Percentiles rank a stretch among this genome's conserved stretches.
Conservation (phyloP, 1,140 invertebrate genomes). For the Dinoponera quadriceps region DNA sequence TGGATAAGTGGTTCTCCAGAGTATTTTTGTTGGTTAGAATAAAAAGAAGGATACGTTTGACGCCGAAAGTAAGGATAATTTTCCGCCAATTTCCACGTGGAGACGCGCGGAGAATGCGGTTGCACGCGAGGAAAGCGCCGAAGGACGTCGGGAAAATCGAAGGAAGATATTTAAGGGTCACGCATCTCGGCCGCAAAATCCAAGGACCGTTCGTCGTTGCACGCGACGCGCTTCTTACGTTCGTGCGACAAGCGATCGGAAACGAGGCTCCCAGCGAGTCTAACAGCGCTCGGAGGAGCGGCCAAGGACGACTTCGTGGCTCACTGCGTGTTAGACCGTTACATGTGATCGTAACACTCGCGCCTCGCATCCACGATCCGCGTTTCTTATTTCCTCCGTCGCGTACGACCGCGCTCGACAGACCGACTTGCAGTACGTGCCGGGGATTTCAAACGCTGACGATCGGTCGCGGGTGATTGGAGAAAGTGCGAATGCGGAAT, state of each 20-base stretch:
- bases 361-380: conserved; percentile 33
- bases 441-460: not conserved
- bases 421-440: not conserved
- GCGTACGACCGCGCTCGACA: conserved; percentile 1
- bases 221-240: not conserved
- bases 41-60: too few relatives aligned
- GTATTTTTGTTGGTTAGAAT: too few relatives aligned
- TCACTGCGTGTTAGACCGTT: conserved; percentile 72
- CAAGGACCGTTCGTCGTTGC: not conserved
- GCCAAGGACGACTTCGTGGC: conserved; percentile 77
- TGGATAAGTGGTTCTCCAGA: too few relatives aligned
- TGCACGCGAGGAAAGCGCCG: too few relatives aligned
- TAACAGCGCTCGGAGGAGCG: conserved; percentile 73
- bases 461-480: not conserved
- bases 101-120: too few relatives aligned
- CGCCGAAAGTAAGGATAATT: too few relatives aligned
- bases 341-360: conserved; percentile 65
- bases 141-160: too few relatives aligned
- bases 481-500: conserved; percentile 36
- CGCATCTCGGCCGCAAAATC: not conserved
- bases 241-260: conserved; percentile 66
- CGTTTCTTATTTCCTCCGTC: conserved; percentile 34
- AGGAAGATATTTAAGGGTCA: too few relatives aligned
- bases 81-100: too few relatives aligned
- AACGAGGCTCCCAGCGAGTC: conserved; percentile 74